Base-by-base conservation (phyloP, 2,797 vertebrate genomes). In the Crypturellus tataupa region DNA sequence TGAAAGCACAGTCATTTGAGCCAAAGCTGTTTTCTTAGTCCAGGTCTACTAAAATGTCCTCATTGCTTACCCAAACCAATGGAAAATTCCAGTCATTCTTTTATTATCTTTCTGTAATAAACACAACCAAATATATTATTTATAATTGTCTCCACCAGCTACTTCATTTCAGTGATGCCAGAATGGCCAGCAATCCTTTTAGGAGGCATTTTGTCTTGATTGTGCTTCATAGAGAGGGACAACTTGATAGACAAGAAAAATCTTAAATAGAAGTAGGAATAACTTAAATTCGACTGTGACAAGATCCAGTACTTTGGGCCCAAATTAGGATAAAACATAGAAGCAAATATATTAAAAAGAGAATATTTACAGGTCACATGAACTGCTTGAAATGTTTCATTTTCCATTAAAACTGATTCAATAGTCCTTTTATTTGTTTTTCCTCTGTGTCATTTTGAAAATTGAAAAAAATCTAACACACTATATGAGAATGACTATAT, bases 61-160 rank as follows among this genome's bases (percentile, higher is more conserved):
- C 80, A 80, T 62, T 89, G 69, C 87, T 85, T 92, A 75, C 62
- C 62, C 46, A 78, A 93, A 94, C 35, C 27, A 49, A 42, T 70
- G 89, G 92, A 96, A 96, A 94, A 94, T 95, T 95, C 85, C 87
- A 76, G 77, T 91, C 42, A 94, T 93, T 93, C 73, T 91, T 95
- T 70, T 72, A 88, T 64, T 86, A 86, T 75, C 60, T 84, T 91
- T 92, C 87, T 73, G 85, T 68, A 93, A 91, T 92, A 88, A 93
- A 82, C 80, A 88, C 7, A 85, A 24, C 42, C 73, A 19, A 78
- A 86, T 96, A 51, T 92, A 95, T 96, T 91, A 95, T 96, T 95
- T 92, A 94, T 94, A 83, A 87, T 89, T 87, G 25, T 93, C 65
- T 89, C 87, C 72, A 71, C 49, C 37, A 47, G 37, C 51, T 92